These are phyloP conservation scores for Tetranychus truncatus DNA, from an alignment of 2,888 invertebrate genomes.

Conservation along the genomic window DNA sequence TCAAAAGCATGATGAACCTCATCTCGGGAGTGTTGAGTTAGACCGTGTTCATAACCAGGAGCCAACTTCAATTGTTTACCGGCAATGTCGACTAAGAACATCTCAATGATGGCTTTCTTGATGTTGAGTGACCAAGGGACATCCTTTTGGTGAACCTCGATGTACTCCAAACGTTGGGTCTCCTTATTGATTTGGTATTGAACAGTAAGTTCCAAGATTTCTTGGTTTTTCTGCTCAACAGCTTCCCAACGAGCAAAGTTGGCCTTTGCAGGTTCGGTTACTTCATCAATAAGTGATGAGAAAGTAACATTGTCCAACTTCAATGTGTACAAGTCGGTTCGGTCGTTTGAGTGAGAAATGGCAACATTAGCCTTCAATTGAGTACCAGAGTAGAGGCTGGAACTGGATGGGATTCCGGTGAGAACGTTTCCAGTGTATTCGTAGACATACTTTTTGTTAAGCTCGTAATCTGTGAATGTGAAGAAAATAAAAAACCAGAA, in stretches of 20 bases:
- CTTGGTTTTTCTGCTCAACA: background rate
- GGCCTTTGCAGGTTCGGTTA: background rate
- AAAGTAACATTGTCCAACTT: background rate
- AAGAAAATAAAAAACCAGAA: background rate
- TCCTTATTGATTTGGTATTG: background rate
- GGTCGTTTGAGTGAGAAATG: no score
- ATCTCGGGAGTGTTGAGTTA: background rate
- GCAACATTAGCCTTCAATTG: background rate
- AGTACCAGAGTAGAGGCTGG: background rate
- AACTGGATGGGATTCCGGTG: background rate
- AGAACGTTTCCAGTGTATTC: background rate
- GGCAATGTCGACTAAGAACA: conserved; percentile 31
- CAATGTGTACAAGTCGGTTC: no score
- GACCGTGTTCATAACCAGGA: background rate
- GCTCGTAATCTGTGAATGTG: background rate
- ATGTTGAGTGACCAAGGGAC: conserved; percentile 34
- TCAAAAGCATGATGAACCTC: background rate
- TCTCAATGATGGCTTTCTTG: conserved; percentile 32
- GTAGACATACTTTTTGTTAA: background rate
- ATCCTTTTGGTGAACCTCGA: conserved; percentile 28
- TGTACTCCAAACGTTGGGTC: background rate
- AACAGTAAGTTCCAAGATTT: background rate
- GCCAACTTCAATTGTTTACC: conserved; percentile 20
- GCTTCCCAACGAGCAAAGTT: background rate
- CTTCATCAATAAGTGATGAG: background rate